phyloP scores from a whole-genome alignment of 2,797 vertebrate species.

The Liparis tanakae region DNA sequence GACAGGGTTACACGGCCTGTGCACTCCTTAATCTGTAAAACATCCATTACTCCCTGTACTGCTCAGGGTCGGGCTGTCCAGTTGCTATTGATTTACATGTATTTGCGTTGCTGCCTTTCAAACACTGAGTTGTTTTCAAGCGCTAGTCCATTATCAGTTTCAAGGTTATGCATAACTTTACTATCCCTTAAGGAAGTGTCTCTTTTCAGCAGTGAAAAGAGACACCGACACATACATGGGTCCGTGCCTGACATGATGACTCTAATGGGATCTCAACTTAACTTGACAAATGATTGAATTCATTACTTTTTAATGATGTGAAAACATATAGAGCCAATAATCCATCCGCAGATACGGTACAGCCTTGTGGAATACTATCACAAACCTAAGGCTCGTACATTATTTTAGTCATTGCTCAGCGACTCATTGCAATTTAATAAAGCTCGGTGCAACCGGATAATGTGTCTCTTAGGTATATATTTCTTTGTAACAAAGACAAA shows the following conservation, averaged over 20 bases:
- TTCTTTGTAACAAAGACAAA: constrained; percentile 71
- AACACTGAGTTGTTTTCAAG: constrained; percentile 10
- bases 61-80: constrained; percentile 17
- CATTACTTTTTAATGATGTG: neutral
- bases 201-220: neutral
- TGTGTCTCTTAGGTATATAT: constrained; percentile 46
- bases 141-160: neutral
- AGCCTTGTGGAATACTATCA: constrained; percentile 18
- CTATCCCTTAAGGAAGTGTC: neutral
- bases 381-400: constrained; percentile 15
- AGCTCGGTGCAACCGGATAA: constrained; percentile 41
- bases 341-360: constrained; percentile 1
- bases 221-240: neutral
- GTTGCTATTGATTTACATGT: constrained; percentile 17
- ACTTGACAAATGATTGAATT: constrained; percentile 4
- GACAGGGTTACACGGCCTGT: constrained; percentile 28
- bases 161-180: neutral
- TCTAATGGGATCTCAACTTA: neutral
- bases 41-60: constrained; percentile 35
- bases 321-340: neutral
- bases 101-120: constrained; percentile 6
- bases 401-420: constrained; percentile 37
- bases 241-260: neutral
- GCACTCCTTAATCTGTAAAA: constrained; percentile 32
- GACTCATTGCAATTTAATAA: constrained; percentile 57